Conservation (phyloP, 1,140 invertebrate species). For the Saccostrea echinata region DNA sequence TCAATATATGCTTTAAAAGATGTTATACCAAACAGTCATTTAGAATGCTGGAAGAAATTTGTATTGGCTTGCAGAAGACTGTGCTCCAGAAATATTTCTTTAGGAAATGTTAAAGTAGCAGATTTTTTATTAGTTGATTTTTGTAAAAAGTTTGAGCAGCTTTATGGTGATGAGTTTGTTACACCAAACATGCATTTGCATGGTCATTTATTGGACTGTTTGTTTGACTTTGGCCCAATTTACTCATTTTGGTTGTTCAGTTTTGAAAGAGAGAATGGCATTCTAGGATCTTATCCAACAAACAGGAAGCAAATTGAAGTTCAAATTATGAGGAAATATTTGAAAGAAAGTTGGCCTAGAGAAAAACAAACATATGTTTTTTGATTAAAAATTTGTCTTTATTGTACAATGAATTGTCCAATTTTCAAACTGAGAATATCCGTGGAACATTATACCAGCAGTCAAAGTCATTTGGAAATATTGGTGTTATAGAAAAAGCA, state of each 20-base stretch:
- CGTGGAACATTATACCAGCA: conserved; percentile 24
- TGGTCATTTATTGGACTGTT: conserved; percentile 51
- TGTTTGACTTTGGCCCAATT: conserved; percentile 60
- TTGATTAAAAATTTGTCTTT: not conserved
- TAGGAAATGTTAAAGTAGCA: conserved; percentile 31
- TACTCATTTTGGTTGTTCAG: no score
- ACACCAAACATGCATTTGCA: no score
- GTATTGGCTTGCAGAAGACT: conserved; percentile 52
- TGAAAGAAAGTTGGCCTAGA: not conserved
- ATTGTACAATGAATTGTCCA: no score
- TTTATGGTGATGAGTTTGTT: conserved; percentile 38
- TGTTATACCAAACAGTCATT: conserved; percentile 53
- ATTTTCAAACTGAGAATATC: not conserved
- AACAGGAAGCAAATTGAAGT: conserved; percentile 52
- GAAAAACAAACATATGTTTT: not conserved
- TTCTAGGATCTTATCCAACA: conserved; percentile 51
- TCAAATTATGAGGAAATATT: conserved; percentile 51
- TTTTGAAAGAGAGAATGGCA: no score
- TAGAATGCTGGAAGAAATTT: conserved; percentile 54
- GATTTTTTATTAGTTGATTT: conserved; percentile 49
- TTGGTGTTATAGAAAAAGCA: conserved; percentile 16
- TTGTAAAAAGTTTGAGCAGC: conserved; percentile 51
- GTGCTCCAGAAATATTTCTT: conserved; percentile 34
- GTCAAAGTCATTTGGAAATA: not conserved
- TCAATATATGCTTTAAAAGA: conserved; percentile 54